Base-by-base conservation (phyloP, 2,113 vertebrate species). In the Saguinus midas region DNA sequence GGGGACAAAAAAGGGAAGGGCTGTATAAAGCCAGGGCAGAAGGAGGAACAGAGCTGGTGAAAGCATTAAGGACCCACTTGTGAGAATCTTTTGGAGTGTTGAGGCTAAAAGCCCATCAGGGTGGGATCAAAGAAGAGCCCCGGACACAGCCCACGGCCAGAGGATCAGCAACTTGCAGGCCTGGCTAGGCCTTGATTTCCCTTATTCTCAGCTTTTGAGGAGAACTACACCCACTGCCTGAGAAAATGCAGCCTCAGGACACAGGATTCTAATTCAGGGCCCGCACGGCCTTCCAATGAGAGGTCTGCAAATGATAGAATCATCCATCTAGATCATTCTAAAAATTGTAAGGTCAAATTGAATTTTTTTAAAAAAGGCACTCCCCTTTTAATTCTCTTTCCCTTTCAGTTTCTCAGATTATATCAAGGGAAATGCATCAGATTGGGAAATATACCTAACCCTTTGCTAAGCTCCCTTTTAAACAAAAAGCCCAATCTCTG, bases 11-110 rank as follows among this genome's bases (percentile, higher is more conserved):
- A 21, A 40, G 35, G 21, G 25, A 66, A 90, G 58, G 73, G 25
- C 23, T 23, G 0, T 7, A 7, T 5, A 18, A 29, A 75, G 48
- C 0, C 7, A 78, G 32, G 80, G 10, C 0, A 0, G 23, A 75
- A 35, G 11, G 11, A 7, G 20, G 7, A 55, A 45, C 23, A 11
- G 75, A 87, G 55, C 64, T 8, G 23, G 76, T 11, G 43, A 16
- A 16, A 87, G 93, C 75, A 40, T 58, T 21, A 40, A 78, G 87
- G 66, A 37, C 37, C 11, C 45, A 8, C 25, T 79, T 45, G 40
- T 81, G 91, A 86, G 66, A 84, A 61, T 58, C 61, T 37, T 81
- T 23, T 27, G 29, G 61, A 20, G 13, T 8, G 9, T 0, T 21
- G 40, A 20, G 50, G 57, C 52, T 79, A 20, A 73, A 37, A 81